These are phyloP conservation scores for Aegithalos caudatus DNA, from an alignment of 2,113 vertebrate species.

Conservation along the genomic window DNA sequence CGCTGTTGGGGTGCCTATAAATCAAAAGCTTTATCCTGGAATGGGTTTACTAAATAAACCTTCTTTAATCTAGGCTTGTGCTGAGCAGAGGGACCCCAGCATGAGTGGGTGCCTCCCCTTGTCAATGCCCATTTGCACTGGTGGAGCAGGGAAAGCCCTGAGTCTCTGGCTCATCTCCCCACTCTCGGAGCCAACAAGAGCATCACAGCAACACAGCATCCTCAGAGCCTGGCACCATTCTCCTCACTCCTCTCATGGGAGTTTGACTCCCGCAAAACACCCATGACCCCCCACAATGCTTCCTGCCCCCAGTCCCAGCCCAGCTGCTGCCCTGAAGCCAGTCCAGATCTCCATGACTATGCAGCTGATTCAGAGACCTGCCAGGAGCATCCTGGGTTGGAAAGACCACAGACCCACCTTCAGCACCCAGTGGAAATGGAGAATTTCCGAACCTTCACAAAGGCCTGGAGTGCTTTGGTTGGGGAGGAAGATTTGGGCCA, in stretches of 20 bases:
- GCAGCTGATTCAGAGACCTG: neutral
- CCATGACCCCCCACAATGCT: neutral
- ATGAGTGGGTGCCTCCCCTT: neutral
- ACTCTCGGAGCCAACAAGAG: accelerated
- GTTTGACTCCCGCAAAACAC: neutral
- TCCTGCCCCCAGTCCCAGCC: neutral
- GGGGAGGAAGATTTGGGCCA: slow-evolving; percentile 16
- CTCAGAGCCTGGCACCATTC: neutral
- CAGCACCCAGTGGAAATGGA: slow-evolving; percentile 10
- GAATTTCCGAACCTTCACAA: neutral
- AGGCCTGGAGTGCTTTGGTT: neutral
- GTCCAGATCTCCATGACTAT: slow-evolving; percentile 20
- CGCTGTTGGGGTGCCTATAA: neutral
- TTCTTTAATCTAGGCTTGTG: neutral
- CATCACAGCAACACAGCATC: neutral
- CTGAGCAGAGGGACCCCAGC: neutral
- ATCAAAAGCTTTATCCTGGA: slow-evolving; percentile 32
- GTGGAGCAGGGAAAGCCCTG: accelerated
- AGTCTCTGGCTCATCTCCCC: neutral
- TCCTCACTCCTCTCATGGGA: neutral
- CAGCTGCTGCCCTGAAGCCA: neutral
- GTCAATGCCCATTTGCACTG: accelerated
- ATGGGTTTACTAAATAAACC: slow-evolving; percentile 45
- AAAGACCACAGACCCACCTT: slow-evolving; percentile 6
- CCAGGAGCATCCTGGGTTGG: neutral